Conservation (phyloP, 2,797 vertebrate species). For the Lithobates pipiens region DNA sequence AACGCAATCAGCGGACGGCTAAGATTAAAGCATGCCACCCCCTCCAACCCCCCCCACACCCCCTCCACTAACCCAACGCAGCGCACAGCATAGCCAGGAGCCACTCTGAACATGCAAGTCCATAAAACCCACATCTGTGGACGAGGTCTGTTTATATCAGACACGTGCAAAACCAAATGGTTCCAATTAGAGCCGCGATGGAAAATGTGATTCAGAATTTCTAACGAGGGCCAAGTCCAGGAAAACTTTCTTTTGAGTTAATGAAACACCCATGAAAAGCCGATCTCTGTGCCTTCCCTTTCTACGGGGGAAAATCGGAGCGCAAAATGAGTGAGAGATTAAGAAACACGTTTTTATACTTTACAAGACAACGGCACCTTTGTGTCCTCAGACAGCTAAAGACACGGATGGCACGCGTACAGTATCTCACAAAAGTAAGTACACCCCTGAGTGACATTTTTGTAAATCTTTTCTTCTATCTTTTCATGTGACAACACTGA, state of each 20-base stretch:
- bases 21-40: neutral
- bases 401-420: too few relatives aligned
- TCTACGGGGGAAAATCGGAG: neutral
- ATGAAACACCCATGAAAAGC: neutral
- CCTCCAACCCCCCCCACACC: neutral
- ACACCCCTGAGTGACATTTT: too few relatives aligned
- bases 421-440: too few relatives aligned
- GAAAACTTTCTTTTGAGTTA: conserved; percentile 16
- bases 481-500: too few relatives aligned
- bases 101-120: conserved; percentile 37
- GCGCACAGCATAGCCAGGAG: conserved; percentile 1
- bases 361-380: too few relatives aligned
- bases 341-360: too few relatives aligned
- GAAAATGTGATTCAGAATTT: conserved; percentile 46
- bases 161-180: conserved; percentile 19
- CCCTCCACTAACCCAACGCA: conserved; percentile 23
- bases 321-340: neutral
- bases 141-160: conserved; percentile 13
- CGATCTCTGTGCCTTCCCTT: neutral
- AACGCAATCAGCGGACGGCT: neutral
- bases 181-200: conserved; percentile 36
- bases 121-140: conserved; percentile 39
- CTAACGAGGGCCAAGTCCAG: conserved; percentile 23
- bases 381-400: too few relatives aligned
- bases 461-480: too few relatives aligned